Evolutionary conservation across 92 coral and sea anemone genomes (phyloP), one percentile per base, ranked within the genome.

Genomic region (Porites cylindrica): DNA sequence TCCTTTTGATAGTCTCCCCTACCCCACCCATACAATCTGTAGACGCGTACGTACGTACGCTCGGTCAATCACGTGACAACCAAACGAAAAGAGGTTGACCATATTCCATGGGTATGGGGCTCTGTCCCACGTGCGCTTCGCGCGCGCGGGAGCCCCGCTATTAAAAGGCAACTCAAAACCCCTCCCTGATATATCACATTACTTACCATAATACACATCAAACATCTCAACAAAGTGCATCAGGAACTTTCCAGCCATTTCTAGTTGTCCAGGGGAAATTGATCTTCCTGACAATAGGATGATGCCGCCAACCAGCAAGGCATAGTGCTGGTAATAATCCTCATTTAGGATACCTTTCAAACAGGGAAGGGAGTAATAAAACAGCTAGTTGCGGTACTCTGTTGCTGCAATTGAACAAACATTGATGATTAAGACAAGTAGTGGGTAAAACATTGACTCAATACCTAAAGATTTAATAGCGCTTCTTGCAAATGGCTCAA

Each of bases 211-310:
- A 82, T 82, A 82, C 13, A 17, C 80, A 71, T 69, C 86, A 82
- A 67, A 82, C 86, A 82, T 67, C 68, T 82, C 82, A n/a, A 82
- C 86, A 82, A 82, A 82, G 70, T 82, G 86, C 20, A 82, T 82
- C 66, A 82, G 78, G 20, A 82, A 53, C 64, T 50, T 82, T n/a
- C 81, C 86, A 82, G 86, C 81, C 77, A 66, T 81, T 66, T 81
- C 72, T 26, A 81, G 86, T 19, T 81, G 81, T 50, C 66, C 63
- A 11, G 77, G 60, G 18, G 86, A 66, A 47, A 81, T 56, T 11
- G 63, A 81, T 29, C 77, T 67, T 67, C 86, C 86, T 10, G 86
- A 81, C 8, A 81, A 62, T 23, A 81, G 47, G 23, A 81, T 70
- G 71, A 84, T 75, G 26, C 68, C 82, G 51, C 66, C 78, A 50